phyloP scores from a whole-genome alignment of 2,888 invertebrate genomes.

The Clistopyga incitator region DNA sequence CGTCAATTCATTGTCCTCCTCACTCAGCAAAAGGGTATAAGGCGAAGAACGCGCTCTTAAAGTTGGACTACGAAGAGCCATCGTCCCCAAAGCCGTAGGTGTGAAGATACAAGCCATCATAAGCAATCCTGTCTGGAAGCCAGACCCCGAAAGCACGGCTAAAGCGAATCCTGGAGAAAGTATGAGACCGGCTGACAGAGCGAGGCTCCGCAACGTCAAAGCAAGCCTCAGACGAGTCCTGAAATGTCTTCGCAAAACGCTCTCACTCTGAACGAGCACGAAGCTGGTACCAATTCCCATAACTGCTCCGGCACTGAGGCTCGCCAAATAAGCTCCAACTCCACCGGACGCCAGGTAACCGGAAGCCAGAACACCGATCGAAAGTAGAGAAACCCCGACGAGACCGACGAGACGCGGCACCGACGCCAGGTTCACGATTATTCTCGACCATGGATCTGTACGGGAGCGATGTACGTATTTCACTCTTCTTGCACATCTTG shows the following conservation, averaged over 20 bases:
- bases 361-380: constrained; percentile 77
- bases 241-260: constrained; percentile 75
- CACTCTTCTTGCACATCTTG: constrained; percentile 53
- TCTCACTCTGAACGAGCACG: constrained; percentile 75
- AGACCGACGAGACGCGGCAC: constrained; percentile 77
- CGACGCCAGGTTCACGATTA: constrained; percentile 84
- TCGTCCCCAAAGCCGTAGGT: constrained; percentile 75
- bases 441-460: constrained; percentile 87
- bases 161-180: constrained; percentile 74
- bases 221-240: constrained; percentile 73
- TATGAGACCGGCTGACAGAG: constrained; percentile 73
- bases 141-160: constrained; percentile 70
- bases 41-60: constrained; percentile 64
- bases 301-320: constrained; percentile 79
- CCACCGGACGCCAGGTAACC: constrained; percentile 81
- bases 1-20: constrained; percentile 76
- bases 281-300: constrained; percentile 81
- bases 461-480: constrained; percentile 57
- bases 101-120: constrained; percentile 75
- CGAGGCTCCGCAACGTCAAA: constrained; percentile 74
- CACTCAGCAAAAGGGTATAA: constrained; percentile 73
- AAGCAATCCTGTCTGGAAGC: constrained; percentile 73
- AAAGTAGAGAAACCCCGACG: constrained; percentile 76
- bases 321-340: constrained; percentile 79
- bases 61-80: constrained; percentile 71